Conservation (phyloP, 2,888 invertebrate species). For the Bugulina stolonifera region DNA sequence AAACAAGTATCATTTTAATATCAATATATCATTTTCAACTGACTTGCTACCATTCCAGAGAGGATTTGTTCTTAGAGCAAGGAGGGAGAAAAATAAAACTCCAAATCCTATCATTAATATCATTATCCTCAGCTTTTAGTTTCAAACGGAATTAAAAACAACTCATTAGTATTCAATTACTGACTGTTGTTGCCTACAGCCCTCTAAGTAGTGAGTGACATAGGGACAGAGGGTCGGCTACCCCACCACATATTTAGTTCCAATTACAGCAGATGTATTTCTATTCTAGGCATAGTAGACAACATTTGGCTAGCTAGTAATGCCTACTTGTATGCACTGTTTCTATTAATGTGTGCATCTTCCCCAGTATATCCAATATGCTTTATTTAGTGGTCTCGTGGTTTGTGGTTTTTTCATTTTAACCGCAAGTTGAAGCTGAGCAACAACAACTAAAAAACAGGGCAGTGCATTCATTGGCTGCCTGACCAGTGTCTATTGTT, state of each 20-base stretch:
- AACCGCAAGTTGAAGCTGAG: slow-evolving; percentile 11
- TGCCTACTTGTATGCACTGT: not conserved
- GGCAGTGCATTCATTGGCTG: not conserved
- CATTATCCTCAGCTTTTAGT: no score
- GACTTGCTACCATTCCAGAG: not conserved
- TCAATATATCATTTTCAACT: not conserved
- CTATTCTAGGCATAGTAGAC: not conserved
- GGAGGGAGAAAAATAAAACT: no score
- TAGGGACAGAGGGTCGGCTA: no score
- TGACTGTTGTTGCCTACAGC: no score
- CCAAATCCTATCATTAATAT: no score
- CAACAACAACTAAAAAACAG: slow-evolving; percentile 18
- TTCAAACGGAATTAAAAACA: no score
- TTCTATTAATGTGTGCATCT: no score
- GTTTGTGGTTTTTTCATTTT: not conserved
- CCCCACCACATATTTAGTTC: no score
- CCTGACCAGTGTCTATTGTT: not conserved
- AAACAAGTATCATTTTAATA: slow-evolving; percentile 8
- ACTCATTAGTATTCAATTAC: no score
- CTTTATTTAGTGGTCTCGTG: not conserved
- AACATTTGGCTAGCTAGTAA: not conserved
- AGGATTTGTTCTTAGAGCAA: not conserved
- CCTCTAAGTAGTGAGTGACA: no score
- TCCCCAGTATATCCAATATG: not conserved
- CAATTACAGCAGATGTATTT: not conserved